Conservation (phyloP, 1,140 invertebrate genomes). For the Drosophila seguyi region DNA sequence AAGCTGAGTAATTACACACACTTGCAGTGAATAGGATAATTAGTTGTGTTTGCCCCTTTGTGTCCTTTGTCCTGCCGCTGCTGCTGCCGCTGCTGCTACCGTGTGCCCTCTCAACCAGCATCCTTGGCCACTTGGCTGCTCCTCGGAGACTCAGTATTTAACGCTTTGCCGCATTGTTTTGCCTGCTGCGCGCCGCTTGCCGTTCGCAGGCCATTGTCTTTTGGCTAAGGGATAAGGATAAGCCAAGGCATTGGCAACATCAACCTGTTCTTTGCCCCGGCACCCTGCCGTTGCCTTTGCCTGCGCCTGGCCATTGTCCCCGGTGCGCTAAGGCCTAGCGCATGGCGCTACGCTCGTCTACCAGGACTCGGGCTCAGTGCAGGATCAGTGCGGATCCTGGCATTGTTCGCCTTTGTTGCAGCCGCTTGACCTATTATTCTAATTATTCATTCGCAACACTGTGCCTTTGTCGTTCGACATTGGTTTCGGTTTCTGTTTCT, state of each 20-base stretch:
- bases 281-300: conserved; percentile 22
- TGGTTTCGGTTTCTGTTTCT: conserved; percentile 2
- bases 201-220: conserved; percentile 48
- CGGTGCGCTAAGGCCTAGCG: conserved; percentile 65
- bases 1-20: conserved; percentile 71
- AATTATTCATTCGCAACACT: conserved; percentile 81
- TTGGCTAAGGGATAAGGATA: background rate
- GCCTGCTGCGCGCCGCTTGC: conserved; percentile 55
- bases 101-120: conserved; percentile 18
- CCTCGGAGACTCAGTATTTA: conserved; percentile 43
- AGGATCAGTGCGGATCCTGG: conserved; percentile 66
- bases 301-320: conserved; percentile 26
- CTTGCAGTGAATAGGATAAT: conserved; percentile 78
- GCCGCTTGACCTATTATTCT: conserved; percentile 78
- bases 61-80: conserved; percentile 63
- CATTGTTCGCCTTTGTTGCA: conserved; percentile 69
- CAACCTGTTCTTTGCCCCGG: conserved; percentile 19
- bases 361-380: conserved; percentile 4
- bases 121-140: conserved; percentile 48
- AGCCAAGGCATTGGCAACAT: background rate
- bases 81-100: conserved; percentile 64
- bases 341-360: conserved; percentile 66
- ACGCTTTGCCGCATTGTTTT: conserved; percentile 76
- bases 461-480: conserved; percentile 59
- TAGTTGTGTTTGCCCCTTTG: conserved; percentile 70